Conservation (phyloP, 2,797 vertebrate species). For the Clarias laeviceps region DNA sequence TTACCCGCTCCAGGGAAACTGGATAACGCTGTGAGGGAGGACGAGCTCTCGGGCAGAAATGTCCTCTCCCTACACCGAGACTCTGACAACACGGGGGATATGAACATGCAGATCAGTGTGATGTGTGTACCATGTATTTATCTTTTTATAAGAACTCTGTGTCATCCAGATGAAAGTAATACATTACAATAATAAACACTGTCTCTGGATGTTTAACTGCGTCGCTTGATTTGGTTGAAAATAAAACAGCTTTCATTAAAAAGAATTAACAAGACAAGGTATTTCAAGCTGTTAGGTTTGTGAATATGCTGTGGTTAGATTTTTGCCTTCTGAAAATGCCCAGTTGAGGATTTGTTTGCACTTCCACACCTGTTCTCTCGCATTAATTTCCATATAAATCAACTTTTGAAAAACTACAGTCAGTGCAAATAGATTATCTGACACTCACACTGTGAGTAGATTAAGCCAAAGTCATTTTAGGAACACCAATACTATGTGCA, state of each 20-base stretch:
- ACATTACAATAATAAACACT: neutral
- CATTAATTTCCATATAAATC: neutral
- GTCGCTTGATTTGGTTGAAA: neutral
- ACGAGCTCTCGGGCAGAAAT: conserved; percentile 87
- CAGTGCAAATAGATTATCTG: neutral
- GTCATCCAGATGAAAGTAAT: neutral
- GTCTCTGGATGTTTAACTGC: neutral
- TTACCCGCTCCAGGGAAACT: conserved; percentile 97
- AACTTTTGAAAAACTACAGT: neutral
- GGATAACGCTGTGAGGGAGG: conserved; percentile 87
- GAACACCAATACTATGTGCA: neutral
- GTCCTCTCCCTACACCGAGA: conserved; percentile 90
- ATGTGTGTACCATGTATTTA: neutral
- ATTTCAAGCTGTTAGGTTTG: neutral
- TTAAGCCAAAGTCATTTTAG: neutral
- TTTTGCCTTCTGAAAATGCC: neutral
- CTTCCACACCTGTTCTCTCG: neutral
- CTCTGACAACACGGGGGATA: conserved; percentile 70
- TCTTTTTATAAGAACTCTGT: neutral
- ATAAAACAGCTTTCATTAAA: neutral
- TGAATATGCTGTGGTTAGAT: neutral
- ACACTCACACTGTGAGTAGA: neutral
- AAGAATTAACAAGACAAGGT: neutral
- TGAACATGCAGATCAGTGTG: neutral
- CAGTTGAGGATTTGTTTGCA: neutral